Evolutionary conservation across 2,888 invertebrate species (phyloP).

Genomic region (Dryocosmus kuriphilus): DNA sequence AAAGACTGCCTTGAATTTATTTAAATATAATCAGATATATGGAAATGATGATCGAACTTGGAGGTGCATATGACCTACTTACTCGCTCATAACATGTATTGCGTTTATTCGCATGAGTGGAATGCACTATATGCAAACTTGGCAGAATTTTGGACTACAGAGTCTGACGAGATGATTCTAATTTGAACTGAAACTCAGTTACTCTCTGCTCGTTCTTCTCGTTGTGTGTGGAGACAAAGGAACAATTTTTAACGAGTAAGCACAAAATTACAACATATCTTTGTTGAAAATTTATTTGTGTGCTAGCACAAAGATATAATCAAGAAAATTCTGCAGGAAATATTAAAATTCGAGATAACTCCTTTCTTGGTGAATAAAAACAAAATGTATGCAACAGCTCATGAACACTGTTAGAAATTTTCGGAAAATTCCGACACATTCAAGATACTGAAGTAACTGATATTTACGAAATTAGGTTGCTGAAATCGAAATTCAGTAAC

Average conservation of each 20-base stretch:
- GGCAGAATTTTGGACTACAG: neutral
- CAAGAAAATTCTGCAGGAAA: neutral
- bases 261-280: conserved; percentile 1
- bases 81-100: neutral
- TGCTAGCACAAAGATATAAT: neutral
- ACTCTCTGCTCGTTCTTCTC: neutral
- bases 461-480: no score
- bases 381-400: no score
- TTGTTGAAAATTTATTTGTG: neutral
- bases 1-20: neutral
- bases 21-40: neutral
- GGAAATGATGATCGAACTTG: neutral
- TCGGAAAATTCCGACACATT: no score
- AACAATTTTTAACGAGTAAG: neutral
- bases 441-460: no score
- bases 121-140: neutral
- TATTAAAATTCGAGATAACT: no score
- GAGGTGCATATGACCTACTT: neutral
- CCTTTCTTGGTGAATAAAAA: no score
- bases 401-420: no score
- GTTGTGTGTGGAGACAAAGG: neutral
- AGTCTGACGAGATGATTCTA: neutral
- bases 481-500: no score
- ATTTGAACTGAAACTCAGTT: conserved; percentile 4
- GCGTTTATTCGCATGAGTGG: neutral